Percentiles rank a stretch among this genome's conserved stretches.
Conservation (phyloP, 2,888 invertebrate species). For the Bombylius major region DNA sequence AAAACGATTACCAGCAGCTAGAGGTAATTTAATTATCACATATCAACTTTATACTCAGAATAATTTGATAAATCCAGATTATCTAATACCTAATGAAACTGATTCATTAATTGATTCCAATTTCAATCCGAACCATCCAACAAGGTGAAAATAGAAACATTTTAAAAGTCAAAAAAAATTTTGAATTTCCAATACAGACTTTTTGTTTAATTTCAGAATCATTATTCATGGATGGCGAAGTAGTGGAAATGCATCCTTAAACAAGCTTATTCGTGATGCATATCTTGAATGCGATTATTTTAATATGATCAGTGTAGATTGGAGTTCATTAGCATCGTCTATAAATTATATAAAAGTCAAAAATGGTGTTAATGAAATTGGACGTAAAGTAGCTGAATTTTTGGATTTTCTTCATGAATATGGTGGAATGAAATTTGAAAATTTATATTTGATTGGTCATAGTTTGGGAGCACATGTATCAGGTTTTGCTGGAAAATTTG, state of each 20-base stretch:
- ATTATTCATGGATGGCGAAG: slow-evolving; percentile 43
- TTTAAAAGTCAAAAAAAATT: too few species aligned
- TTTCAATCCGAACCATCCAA: neutral
- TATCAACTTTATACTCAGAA: neutral
- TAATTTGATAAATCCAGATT: neutral
- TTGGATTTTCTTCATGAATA: too few species aligned
- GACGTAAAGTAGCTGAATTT: too few species aligned
- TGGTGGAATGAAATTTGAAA: neutral
- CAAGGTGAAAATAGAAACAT: neutral
- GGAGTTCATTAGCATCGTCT: slow-evolving; percentile 37
- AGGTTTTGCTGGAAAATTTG: too few species aligned
- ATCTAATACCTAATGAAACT: neutral
- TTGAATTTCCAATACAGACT: neutral
- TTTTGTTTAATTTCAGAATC: slow-evolving; percentile 1
- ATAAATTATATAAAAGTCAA: neutral
- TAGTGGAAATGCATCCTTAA: slow-evolving; percentile 32
- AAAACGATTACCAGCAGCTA: neutral
- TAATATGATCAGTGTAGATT: slow-evolving; percentile 35
- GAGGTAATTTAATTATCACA: neutral
- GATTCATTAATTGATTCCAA: neutral
- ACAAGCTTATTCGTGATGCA: slow-evolving; percentile 20
- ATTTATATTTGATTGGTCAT: neutral
- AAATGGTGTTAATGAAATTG: neutral
- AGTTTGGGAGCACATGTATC: too few species aligned
- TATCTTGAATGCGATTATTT: slow-evolving; percentile 41